phyloP scores from a whole-genome alignment of 2,113 vertebrate genomes.

The Antechinus stuartii region DNA sequence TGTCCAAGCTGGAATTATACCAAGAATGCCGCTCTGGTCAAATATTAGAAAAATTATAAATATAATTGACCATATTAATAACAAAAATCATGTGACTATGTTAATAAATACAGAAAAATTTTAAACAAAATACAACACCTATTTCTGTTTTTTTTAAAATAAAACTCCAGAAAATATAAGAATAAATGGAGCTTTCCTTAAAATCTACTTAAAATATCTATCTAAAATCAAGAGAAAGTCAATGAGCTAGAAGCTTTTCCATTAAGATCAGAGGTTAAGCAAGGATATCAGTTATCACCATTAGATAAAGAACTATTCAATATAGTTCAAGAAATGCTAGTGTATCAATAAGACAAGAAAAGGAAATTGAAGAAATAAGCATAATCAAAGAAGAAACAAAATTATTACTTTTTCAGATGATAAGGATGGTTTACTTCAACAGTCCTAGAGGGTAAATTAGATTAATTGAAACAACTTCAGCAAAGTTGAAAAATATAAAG shows the following conservation, averaged over 20 bases:
- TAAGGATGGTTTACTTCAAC: not conserved
- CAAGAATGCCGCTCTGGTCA: not conserved
- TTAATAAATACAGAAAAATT: constrained; percentile 8
- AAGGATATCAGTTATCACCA: not conserved
- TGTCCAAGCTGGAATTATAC: not conserved
- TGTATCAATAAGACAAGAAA: not conserved
- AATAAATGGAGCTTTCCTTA: not conserved
- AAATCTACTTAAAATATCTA: not conserved
- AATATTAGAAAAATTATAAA: not conserved
- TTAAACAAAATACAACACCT: not conserved
- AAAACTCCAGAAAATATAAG: not conserved
- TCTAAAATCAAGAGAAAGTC: not conserved
- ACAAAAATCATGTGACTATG: constrained; percentile 23
- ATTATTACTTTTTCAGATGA: not conserved
- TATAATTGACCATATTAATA: not conserved
- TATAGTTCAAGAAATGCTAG: not conserved
- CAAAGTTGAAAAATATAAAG: not conserved
- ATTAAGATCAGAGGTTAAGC: not conserved
- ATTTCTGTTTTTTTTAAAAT: not conserved
- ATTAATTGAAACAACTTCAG: not conserved
- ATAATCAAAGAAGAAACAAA: not conserved
- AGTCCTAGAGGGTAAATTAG: not conserved
- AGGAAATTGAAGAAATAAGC: not conserved
- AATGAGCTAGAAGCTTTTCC: not conserved
- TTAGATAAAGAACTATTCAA: not conserved